phyloP scores from a whole-genome alignment of 2,797 vertebrate genomes.

The Brachyalestes nurse region DNA sequence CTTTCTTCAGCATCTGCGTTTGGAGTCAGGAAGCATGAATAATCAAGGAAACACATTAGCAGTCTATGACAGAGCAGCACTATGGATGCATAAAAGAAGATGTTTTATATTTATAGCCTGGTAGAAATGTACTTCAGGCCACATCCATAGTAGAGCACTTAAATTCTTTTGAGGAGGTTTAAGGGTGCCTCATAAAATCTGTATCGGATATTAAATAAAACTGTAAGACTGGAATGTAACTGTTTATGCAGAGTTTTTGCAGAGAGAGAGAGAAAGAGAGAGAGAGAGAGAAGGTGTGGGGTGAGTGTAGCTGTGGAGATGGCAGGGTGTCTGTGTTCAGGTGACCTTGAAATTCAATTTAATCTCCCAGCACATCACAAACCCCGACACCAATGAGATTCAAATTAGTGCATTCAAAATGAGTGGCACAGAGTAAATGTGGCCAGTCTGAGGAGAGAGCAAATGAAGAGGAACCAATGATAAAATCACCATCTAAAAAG shows the following conservation, averaged over 20 bases:
- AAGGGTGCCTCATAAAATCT: not conserved
- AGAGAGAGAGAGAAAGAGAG: conserved; percentile 35
- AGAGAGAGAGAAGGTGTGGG: not conserved
- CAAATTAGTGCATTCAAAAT: conserved; percentile 59
- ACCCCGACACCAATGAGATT: conserved; percentile 66
- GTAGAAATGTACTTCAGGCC: not conserved
- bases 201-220: not conserved
- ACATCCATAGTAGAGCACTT: not conserved
- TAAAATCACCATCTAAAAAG: conserved; percentile 16
- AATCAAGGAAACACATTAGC: not conserved
- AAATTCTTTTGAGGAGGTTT: conserved; percentile 1
- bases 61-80: not conserved
- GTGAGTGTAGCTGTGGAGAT: conserved; percentile 1
- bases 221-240: not conserved
- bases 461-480: conserved; percentile 54
- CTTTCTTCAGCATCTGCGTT: not conserved
- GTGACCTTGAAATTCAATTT: conserved; percentile 75
- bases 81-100: not conserved
- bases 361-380: conserved; percentile 63
- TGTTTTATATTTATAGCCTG: conserved; percentile 2
- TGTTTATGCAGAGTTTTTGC: not conserved
- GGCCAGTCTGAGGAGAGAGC: conserved; percentile 59
- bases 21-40: not conserved
- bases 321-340: conserved; percentile 56
- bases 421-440: conserved; percentile 64